phyloP scores from a whole-genome alignment of 2,113 vertebrate genomes.

The Spea multiplicata region DNA sequence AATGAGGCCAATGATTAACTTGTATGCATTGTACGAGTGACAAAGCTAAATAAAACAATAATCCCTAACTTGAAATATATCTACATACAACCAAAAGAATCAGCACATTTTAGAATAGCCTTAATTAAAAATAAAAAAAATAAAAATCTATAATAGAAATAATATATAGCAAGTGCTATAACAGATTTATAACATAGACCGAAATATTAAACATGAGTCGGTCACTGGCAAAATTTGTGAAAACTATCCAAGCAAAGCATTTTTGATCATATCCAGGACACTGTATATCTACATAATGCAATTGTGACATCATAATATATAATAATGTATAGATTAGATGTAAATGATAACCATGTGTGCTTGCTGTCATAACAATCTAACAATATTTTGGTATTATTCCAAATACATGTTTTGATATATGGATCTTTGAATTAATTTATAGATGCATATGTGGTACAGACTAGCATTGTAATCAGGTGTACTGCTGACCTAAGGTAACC shows the following conservation, averaged over 20 bases:
- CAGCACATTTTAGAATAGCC: no score
- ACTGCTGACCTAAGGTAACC: conserved; percentile 29
- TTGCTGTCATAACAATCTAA: conserved; percentile 25
- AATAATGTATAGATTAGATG: conserved; percentile 31
- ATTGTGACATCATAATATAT: conserved; percentile 41
- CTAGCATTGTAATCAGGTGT: conserved; percentile 9
- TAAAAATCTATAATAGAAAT: no score
- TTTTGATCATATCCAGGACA: conserved; percentile 30
- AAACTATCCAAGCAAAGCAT: conserved; percentile 9
- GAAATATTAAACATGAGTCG: conserved; percentile 14
- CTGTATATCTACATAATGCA: conserved; percentile 38
- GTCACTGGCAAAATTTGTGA: conserved; percentile 22
- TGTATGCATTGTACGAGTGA: no score
- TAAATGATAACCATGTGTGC: conserved; percentile 38
- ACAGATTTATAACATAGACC: neutral
- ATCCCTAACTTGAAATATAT: no score
- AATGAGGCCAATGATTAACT: no score
- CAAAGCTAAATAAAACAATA: no score
- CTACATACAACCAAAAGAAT: no score
- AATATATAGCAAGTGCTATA: neutral
- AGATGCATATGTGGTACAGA: conserved; percentile 3
- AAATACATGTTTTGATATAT: conserved; percentile 21
- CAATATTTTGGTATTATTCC: conserved; percentile 22
- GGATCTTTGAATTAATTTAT: conserved; percentile 24
- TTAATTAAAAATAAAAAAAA: neutral